Evolutionary conservation across 64 coral and sea anemone genomes (phyloP).

Genomic region (Dendronephthya gigantea): DNA sequence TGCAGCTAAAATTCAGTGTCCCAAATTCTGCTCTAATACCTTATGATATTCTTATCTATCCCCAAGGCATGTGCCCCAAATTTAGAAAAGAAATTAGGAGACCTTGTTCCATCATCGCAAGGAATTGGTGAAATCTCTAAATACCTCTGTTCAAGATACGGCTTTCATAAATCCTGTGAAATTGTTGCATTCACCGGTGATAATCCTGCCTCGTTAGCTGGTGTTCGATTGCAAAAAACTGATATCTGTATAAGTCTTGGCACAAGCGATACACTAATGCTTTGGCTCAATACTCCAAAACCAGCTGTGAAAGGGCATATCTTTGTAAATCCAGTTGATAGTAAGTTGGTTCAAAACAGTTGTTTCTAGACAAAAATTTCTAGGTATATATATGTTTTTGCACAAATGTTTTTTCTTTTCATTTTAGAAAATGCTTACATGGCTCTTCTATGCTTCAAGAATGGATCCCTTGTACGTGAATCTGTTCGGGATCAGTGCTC

Average conservation of each 20-base stretch:
- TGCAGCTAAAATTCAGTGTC: too few species aligned
- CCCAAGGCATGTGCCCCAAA: conserved; percentile 83
- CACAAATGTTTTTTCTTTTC: background rate
- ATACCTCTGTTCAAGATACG: conserved; percentile 60
- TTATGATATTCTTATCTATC: too few species aligned
- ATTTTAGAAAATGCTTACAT: conserved; percentile 71
- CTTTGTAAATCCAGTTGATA: conserved; percentile 89
- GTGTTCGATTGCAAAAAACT: conserved; percentile 56
- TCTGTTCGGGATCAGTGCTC: conserved; percentile 61
- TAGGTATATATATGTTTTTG: too few species aligned
- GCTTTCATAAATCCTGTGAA: conserved; percentile 66
- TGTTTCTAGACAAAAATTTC: too few species aligned
- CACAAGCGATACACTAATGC: conserved; percentile 89
- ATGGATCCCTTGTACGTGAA: conserved; percentile 80
- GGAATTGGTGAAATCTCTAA: conserved; percentile 53
- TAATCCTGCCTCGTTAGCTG: conserved; percentile 92
- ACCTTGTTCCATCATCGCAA: conserved; percentile 44
- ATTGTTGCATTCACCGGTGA: conserved; percentile 97
- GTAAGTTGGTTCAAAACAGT: conserved; percentile 40
- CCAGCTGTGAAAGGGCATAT: conserved; percentile 88
- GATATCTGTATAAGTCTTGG: conserved; percentile 85
- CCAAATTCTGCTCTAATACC: too few species aligned
- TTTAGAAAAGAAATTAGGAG: conserved; percentile 62
- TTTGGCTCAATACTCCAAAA: conserved; percentile 53
- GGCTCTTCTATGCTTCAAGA: conserved; percentile 92